Base-by-base conservation (phyloP, 1,140 invertebrate genomes). In the Drosophila nasuta region DNA sequence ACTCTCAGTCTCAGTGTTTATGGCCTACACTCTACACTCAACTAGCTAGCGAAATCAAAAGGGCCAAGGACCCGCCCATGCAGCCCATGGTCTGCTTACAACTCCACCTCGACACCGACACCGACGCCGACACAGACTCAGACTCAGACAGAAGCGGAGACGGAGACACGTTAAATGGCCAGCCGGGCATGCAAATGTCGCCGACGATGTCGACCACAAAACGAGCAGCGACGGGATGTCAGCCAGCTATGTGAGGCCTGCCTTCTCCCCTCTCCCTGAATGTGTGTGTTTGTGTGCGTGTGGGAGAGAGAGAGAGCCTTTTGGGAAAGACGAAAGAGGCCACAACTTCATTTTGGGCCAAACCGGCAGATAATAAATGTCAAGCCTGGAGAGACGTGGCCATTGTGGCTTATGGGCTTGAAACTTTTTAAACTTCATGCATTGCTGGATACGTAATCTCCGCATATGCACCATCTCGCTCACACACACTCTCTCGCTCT, bases 321-420 rank as follows among this genome's bases (percentile, higher is more conserved):
- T 71, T 58, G 56, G 25, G 20, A 25, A 63, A 68, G 49, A 62
- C 70, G 71, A 73, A 45, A 60, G 69, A 48, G 54, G 73, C 62
- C 69, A 68, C 75, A 77, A 77, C 75, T 74, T 77, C 70, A 77
- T 77, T 73, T 77, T 63, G 58, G 63, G 62, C 70, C 67, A 72
- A 69, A 71, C 62, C 57, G 64, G 68, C 77, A 81, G 81, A 85
- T 88, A 89, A 89, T 89, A 88, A 88, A 88, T 85, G 85, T 88
- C 85, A 89, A 76, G 71, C 77, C 63, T 77, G 77, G 57, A 76
- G 81, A 88, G 81, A 88, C 81, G 85, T 89, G 85, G 81, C 57
- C 85, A 89, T 79, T 88, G 83, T 78, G 80, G 83, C 85, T 88
- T 81, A 88, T 82, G 85, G 68, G 83, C 85, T 79, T 88, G 71